Percentiles rank a stretch among this genome's conserved stretches.
phyloP scores from a whole-genome alignment of 2,888 invertebrate species.

The Idaea dimidiata region DNA sequence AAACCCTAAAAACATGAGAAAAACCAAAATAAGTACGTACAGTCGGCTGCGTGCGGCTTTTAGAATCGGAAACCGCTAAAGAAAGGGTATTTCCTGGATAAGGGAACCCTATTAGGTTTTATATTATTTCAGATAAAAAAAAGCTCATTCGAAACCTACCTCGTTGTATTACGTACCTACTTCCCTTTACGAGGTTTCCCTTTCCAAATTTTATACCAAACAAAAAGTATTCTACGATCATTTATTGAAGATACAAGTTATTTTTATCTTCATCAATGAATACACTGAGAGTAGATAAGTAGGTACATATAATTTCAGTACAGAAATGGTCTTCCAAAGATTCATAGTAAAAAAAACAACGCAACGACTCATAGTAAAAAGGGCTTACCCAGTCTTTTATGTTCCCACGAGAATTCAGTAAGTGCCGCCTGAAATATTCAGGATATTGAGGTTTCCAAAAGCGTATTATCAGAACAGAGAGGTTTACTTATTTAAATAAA shows the following conservation, averaged over 20 bases:
- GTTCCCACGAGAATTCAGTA: slow-evolving; percentile 39
- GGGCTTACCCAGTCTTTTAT: slow-evolving; percentile 43
- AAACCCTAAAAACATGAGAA: background rate
- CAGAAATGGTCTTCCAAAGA: slow-evolving; percentile 43
- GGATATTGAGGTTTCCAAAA: slow-evolving; percentile 40
- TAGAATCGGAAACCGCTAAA: background rate
- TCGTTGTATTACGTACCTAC: background rate
- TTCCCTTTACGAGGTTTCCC: background rate
- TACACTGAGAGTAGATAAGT: slow-evolving; percentile 13
- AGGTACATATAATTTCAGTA: slow-evolving; percentile 36
- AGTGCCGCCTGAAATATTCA: slow-evolving; percentile 49
- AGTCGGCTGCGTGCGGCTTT: background rate
- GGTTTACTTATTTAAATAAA: slow-evolving; percentile 26
- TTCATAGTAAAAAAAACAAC: slow-evolving; percentile 16
- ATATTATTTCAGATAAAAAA: background rate
- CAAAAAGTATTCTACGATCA: background rate
- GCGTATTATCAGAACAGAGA: slow-evolving; percentile 34
- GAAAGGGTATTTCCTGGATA: background rate
- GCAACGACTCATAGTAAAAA: slow-evolving; percentile 35
- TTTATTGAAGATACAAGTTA: slow-evolving; percentile 8
- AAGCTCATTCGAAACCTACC: background rate
- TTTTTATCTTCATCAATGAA: slow-evolving; percentile 37
- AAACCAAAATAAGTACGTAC: background rate
- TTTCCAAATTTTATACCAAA: background rate
- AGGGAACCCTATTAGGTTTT: background rate